A percentile compares a stretch with the other conserved stretches of the same genome.
Conservation (phyloP, 2,888 invertebrate genomes). For the Ichneumon xanthorius region DNA sequence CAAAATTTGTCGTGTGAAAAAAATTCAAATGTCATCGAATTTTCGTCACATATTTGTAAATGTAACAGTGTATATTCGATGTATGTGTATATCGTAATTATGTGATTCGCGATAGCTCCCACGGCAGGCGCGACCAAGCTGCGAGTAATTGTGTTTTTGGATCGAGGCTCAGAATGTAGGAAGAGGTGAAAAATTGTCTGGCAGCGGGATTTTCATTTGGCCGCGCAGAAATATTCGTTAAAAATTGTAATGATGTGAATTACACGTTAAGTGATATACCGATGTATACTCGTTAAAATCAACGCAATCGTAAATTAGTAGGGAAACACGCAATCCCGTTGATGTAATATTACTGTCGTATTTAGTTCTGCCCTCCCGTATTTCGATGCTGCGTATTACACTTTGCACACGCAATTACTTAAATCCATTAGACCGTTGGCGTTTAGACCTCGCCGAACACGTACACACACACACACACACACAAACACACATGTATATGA, state of each 20-base stretch:
- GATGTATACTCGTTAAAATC: conserved; percentile 7
- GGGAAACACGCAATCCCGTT: conserved; percentile 9
- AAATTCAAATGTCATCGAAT: conserved; percentile 18
- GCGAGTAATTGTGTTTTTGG: conserved; percentile 22
- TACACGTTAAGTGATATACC: background rate
- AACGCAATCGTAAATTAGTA: conserved; percentile 14
- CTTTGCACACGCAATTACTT: conserved; percentile 61
- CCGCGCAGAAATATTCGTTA: background rate
- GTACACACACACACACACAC: conserved; percentile 41
- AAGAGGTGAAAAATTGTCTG: background rate
- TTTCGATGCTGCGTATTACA: conserved; percentile 61
- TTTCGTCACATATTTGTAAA: conserved; percentile 17
- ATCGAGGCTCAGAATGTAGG: conserved; percentile 4
- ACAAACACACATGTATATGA: conserved; percentile 66
- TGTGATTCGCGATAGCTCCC: conserved; percentile 64
- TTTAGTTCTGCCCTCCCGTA: conserved; percentile 34
- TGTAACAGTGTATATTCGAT: conserved; percentile 43
- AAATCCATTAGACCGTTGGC: conserved; percentile 56
- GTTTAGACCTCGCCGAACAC: conserved; percentile 37
- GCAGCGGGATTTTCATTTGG: background rate
- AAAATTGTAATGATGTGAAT: background rate
- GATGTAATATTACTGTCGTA: conserved; percentile 46
- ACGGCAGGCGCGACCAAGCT: conserved; percentile 59
- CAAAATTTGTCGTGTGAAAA: conserved; percentile 4
- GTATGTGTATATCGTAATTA: conserved; percentile 44